These are phyloP conservation scores for Chiridota heheva DNA, from an alignment of 35 echinoderm and acorn worm genomes.

Conservation along the genomic window DNA sequence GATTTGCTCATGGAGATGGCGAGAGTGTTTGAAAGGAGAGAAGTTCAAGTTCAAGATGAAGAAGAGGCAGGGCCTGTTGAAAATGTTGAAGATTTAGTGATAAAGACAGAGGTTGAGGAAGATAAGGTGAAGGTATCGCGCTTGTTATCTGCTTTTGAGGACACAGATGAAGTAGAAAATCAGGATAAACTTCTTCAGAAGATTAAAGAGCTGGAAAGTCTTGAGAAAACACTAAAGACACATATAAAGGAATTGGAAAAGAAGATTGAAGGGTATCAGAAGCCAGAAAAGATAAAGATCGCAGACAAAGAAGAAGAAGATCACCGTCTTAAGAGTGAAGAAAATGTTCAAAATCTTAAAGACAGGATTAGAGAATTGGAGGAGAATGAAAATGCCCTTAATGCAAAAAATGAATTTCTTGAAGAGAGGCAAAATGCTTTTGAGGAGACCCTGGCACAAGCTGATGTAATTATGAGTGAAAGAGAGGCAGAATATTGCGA, in stretches of 20 bases:
- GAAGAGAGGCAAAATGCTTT: slow-evolving; percentile 77
- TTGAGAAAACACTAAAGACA: slow-evolving; percentile 1
- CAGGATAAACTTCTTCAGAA: slow-evolving; percentile 20
- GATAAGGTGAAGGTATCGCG: slow-evolving; percentile 11
- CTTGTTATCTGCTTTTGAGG: not conserved
- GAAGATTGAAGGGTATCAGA: slow-evolving; percentile 23
- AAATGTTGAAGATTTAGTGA: not conserved
- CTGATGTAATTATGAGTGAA: slow-evolving; percentile 85
- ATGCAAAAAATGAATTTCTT: slow-evolving; percentile 54
- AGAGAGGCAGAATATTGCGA: slow-evolving; percentile 59
- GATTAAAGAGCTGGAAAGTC: slow-evolving; percentile 20
- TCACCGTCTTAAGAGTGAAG: no score
- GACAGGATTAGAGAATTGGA: slow-evolving; percentile 32
- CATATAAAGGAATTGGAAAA: slow-evolving; percentile 18
- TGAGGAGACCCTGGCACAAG: slow-evolving; percentile 75
- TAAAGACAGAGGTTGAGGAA: not conserved
- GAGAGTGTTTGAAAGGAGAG: not conserved
- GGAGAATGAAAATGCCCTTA: slow-evolving; percentile 54
- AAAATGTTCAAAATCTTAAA: slow-evolving; percentile 14
- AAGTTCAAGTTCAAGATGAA: not conserved
- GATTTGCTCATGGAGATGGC: slow-evolving; percentile 4
- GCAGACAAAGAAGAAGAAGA: no score
- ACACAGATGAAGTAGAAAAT: slow-evolving; percentile 11
- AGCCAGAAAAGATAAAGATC: no score
- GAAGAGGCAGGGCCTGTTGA: not conserved